A percentile compares a stretch with the other conserved stretches of the same genome.
Conservation (phyloP, 2,113 vertebrate species). For the Lathamus discolor region DNA sequence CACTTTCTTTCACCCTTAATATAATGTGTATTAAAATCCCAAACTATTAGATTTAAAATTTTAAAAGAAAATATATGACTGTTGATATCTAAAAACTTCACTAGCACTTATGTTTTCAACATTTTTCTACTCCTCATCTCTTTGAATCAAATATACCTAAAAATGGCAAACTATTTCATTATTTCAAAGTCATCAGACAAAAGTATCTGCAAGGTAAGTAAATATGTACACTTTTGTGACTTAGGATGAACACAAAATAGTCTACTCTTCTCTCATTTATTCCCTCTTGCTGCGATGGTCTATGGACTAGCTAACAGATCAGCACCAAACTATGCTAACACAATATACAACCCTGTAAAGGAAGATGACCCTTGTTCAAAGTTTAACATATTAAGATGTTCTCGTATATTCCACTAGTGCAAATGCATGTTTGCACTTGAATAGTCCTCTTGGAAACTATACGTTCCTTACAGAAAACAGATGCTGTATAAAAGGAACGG, state of each 20-base stretch:
- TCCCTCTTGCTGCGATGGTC: rapidly evolving
- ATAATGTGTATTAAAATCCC: neutral
- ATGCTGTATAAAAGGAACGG: neutral
- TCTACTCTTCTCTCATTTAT: neutral
- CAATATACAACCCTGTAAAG: neutral
- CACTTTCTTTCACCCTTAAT: neutral
- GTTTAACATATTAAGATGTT: neutral
- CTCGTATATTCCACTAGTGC: neutral
- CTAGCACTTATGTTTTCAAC: neutral
- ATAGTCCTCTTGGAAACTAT: neutral
- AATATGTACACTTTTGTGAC: neutral
- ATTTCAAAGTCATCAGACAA: neutral
- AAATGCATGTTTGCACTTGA: neutral
- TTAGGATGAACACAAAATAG: neutral
- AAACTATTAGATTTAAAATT: neutral
- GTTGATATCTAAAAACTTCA: neutral
- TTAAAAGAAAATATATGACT: neutral
- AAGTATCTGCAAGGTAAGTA: neutral
- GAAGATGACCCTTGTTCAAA: neutral
- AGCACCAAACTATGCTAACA: neutral
- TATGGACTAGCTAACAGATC: neutral
- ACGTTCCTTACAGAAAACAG: neutral
- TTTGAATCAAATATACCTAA: neutral
- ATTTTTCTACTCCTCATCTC: neutral
- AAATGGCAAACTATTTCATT: neutral